Evolutionary conservation across 2,113 vertebrate genomes (phyloP), one percentile per base, ranked within the genome.

Genomic region (Theristicus caerulescens): DNA sequence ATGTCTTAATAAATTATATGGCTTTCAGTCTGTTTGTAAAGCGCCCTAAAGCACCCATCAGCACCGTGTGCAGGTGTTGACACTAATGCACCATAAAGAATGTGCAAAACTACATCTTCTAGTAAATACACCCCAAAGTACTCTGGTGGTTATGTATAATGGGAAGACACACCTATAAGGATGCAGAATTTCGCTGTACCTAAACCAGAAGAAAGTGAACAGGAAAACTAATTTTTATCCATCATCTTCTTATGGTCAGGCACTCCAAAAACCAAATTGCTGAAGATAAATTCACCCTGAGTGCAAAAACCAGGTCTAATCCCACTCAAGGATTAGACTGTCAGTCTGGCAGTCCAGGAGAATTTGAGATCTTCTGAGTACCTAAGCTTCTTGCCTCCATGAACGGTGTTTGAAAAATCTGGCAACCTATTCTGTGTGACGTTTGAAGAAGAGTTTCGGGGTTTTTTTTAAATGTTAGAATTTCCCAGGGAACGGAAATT

Each of bases 1-100:
- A 72, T 67, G 57, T 76, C 77, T 88, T 66, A 95, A 93, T 94
- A 85, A 96, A 96, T 95, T 91, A 67, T 13, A 24, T 6, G 40
- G 54, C 22, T 93, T 94, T 95, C 51, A 47, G 59, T 26, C 40
- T 69, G 51, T 72, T 46, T 76, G 52, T 51, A 42, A 91, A 82
- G 58, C 2, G 10, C 26, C 62, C 49, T 64, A 20, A 42, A 88
- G 24, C 62, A 34, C 31, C 44, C 57, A n/a, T 31, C 52, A 86
- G 49, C 18, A 51, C 25, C 4, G 0, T 18, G 58, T 55, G 55
- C 34, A n/a, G 4, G 44, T 84, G 72, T 38, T 59, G 55, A 13
- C 51, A 16, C n/a, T 58, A 55, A 81, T n/a, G 80, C 29, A 26
- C 22, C 69, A 26, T 38, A 52, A 70, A 89, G 36, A 1, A 31